Percentiles rank a stretch among this genome's conserved stretches.
Evolutionary conservation across 2,797 vertebrate species (phyloP).

Genomic region (Gymnoscopelus braueri): DNA sequence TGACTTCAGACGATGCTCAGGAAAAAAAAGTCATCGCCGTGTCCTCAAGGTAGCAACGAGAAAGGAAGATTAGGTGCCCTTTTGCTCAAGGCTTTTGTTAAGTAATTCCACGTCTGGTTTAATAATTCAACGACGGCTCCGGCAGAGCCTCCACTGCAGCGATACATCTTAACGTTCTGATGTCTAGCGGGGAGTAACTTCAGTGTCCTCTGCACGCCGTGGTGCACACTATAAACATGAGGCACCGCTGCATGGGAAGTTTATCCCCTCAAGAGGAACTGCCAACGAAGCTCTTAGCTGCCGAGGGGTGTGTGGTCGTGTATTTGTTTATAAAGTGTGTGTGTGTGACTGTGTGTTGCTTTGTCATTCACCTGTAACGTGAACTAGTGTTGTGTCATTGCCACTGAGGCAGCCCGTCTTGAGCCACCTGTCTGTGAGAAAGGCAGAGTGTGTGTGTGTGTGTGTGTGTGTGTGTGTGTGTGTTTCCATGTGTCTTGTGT

Average conservation of each 20-base stretch:
- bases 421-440: conserved; percentile 61
- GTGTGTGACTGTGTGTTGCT: conserved; percentile 29
- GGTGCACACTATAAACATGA: conserved; percentile 55
- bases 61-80: conserved; percentile 74
- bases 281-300: conserved; percentile 26
- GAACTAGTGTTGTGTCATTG: conserved; percentile 60
- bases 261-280: conserved; percentile 48
- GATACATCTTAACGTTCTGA: conserved; percentile 57
- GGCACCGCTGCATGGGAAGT: conserved; percentile 26
- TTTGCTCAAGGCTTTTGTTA: conserved; percentile 70
- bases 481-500: conserved; percentile 40
- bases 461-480: not conserved
- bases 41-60: conserved; percentile 67
- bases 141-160: conserved; percentile 49
- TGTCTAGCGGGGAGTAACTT: conserved; percentile 54
- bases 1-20: conserved; percentile 6
- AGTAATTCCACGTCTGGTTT: conserved; percentile 75
- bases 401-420: conserved; percentile 56
- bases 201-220: conserved; percentile 38
- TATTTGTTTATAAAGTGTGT: not conserved
- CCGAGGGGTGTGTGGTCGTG: conserved; percentile 12
- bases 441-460: conserved; percentile 9
- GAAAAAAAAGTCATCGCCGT: conserved; percentile 45
- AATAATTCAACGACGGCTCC: conserved; percentile 73
- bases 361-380: conserved; percentile 71